A percentile compares a stretch with the other conserved stretches of the same genome.
Conservation (phyloP, 2,888 invertebrate genomes). For the Heliothis peltigera region DNA sequence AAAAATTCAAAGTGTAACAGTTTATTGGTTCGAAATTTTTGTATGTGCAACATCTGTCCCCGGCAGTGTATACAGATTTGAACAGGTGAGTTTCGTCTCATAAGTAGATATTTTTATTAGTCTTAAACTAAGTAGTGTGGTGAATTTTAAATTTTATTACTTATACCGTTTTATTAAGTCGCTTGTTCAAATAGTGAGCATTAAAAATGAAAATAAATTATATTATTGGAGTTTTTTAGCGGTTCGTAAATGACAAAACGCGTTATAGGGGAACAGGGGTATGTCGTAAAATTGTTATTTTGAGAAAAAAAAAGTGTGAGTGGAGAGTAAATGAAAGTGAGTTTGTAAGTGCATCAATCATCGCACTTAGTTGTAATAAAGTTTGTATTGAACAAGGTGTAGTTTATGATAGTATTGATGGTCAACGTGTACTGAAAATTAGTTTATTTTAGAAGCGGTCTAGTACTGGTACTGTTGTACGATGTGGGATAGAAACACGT, state of each 20-base stretch:
- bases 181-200: slow-evolving; percentile 21
- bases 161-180: slow-evolving; percentile 21
- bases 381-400: slow-evolving; percentile 37
- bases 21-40: slow-evolving; percentile 59
- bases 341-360: slow-evolving; percentile 50
- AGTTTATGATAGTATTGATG: slow-evolving; percentile 28
- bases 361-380: slow-evolving; percentile 43
- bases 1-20: slow-evolving; percentile 62
- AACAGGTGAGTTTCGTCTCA: slow-evolving; percentile 61
- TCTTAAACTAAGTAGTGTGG: slow-evolving; percentile 8
- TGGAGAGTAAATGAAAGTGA: slow-evolving; percentile 41
- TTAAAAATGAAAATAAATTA: slow-evolving; percentile 32
- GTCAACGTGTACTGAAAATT: slow-evolving; percentile 30
- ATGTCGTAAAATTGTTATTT: slow-evolving; percentile 60
- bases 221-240: slow-evolving; percentile 28
- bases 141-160: slow-evolving; percentile 42
- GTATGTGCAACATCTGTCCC: slow-evolving; percentile 50
- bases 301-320: slow-evolving; percentile 26
- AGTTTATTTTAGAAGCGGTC: slow-evolving; percentile 55
- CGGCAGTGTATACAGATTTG: slow-evolving; percentile 50
- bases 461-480: slow-evolving; percentile 27
- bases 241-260: slow-evolving; percentile 34
- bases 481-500: slow-evolving; percentile 32
- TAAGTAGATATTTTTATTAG: slow-evolving; percentile 35
- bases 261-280: slow-evolving; percentile 35